Percentiles rank a stretch among this genome's conserved stretches.
These are phyloP conservation scores for Brachyopa scutellaris DNA, from an alignment of 2,888 invertebrate species.

Conservation along the genomic window DNA sequence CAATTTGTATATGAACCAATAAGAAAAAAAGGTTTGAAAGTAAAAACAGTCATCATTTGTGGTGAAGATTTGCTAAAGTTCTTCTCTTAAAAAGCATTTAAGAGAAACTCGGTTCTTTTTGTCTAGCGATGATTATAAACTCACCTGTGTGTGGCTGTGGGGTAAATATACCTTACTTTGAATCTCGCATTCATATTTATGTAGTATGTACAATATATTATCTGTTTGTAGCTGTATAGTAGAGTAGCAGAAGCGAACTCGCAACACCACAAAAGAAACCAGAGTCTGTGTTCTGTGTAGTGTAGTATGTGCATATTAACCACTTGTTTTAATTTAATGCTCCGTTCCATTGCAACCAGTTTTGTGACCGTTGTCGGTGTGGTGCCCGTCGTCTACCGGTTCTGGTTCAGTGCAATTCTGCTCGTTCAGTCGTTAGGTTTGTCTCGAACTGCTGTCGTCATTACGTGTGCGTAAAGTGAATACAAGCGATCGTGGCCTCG, in stretches of 20 bases:
- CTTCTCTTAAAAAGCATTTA: no score
- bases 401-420: slow-evolving; percentile 73
- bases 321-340: slow-evolving; percentile 54
- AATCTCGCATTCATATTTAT: no score
- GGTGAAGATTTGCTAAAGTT: no score
- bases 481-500: slow-evolving; percentile 45
- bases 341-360: slow-evolving; percentile 55
- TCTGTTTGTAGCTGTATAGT: not conserved
- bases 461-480: slow-evolving; percentile 4
- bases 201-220: no score
- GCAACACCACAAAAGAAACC: not conserved
- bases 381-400: slow-evolving; percentile 60
- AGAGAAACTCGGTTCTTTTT: no score
- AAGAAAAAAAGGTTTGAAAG: no score
- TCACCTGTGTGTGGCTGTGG: no score
- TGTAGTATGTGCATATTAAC: not conserved
- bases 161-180: no score
- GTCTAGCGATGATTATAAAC: no score
- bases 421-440: slow-evolving; percentile 51
- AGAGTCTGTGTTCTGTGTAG: not conserved
- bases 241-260: not conserved
- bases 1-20: no score
- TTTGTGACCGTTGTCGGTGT: slow-evolving; percentile 28
- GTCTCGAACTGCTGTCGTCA: not conserved
- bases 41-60: no score